Evolutionary conservation across 2,888 invertebrate species (phyloP), one percentile per base, ranked within the genome.

Genomic region (Trichopria drosophilae): DNA sequence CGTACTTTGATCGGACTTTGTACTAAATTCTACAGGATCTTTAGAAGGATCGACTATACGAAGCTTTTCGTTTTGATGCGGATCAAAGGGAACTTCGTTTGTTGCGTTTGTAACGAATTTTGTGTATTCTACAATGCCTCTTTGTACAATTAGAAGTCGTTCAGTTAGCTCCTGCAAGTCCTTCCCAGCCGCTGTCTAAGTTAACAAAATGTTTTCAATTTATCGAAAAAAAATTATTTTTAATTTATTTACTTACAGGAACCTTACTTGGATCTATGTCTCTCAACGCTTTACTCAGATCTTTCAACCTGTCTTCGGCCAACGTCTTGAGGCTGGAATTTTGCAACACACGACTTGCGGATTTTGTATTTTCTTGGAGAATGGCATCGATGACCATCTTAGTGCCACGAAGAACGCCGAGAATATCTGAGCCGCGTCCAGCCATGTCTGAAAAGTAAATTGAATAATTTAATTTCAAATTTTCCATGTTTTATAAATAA

Each of bases 351-450:
- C 80, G 75, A 69, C 79, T 82, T 47, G 83, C 68, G 55, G 80
- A 76, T 57, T 82, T 79, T 66, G 84, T 81, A 69, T 90, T 87
- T 52, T 85, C 74, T 68, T 82, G 84, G 16, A 82, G 67, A 40
- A 84, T 79, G 32, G 88, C 87, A 66, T 84, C 82, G 28, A 81
- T 77, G 42, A 92, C 84, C 37, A 82, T 77, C 65, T 87, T 84
- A 48, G 86, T 74, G 32, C 90, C 89, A 68, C 83, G 81, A 60
- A 90, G 66, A 54, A 90, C 78, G 32, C 83, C 84, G 62, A 85
- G 72, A 59, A 85, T 64, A 75, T 90, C 89, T 66, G 72, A 66
- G 58, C 70, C 67, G 3, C 69, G 66, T 23, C 69, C 65, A 49
- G 71, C 58, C 76, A 76, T 76, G 23, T 22, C 26, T 48, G 15